Percentiles rank a stretch among this genome's conserved stretches.
Conservation (phyloP, 2,888 invertebrate species). For the Stegophylla sp. region DNA sequence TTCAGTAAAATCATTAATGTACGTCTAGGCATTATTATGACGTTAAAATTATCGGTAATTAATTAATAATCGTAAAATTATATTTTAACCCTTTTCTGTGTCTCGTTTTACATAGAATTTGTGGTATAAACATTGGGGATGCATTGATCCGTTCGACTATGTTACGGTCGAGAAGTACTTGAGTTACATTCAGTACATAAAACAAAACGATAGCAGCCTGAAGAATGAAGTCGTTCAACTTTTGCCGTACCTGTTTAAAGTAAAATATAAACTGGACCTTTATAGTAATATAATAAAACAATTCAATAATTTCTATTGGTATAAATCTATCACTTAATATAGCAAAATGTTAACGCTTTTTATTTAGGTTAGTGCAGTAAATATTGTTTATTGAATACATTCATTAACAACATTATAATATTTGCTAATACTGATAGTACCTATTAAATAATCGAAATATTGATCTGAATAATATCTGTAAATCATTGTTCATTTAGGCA, state of each 20-base stretch:
- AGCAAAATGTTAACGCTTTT: too few relatives aligned
- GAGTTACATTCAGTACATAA: slow-evolving; percentile 81
- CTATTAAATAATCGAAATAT: too few relatives aligned
- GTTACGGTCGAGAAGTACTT: slow-evolving; percentile 83
- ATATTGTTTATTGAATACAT: too few relatives aligned
- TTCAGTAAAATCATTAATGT: slow-evolving; percentile 77
- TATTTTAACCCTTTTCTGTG: neutral
- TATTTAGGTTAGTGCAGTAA: too few relatives aligned
- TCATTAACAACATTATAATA: too few relatives aligned
- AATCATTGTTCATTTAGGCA: too few relatives aligned
- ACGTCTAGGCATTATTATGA: slow-evolving; percentile 60
- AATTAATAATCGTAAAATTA: neutral
- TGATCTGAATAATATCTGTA: too few relatives aligned
- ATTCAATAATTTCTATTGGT: too few relatives aligned
- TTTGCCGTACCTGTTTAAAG: slow-evolving; percentile 83
- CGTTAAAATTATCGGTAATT: neutral
- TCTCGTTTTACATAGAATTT: slow-evolving; percentile 70
- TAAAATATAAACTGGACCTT: slow-evolving; percentile 64
- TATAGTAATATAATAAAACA: too few relatives aligned
- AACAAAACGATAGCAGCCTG: slow-evolving; percentile 73
- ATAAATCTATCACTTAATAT: too few relatives aligned
- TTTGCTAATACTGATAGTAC: too few relatives aligned
- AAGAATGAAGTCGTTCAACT: slow-evolving; percentile 79
- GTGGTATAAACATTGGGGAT: slow-evolving; percentile 86
- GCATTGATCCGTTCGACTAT: slow-evolving; percentile 80